These are phyloP conservation scores for Sympetrum striolatum DNA, from an alignment of 2,888 invertebrate species.

Conservation along the genomic window DNA sequence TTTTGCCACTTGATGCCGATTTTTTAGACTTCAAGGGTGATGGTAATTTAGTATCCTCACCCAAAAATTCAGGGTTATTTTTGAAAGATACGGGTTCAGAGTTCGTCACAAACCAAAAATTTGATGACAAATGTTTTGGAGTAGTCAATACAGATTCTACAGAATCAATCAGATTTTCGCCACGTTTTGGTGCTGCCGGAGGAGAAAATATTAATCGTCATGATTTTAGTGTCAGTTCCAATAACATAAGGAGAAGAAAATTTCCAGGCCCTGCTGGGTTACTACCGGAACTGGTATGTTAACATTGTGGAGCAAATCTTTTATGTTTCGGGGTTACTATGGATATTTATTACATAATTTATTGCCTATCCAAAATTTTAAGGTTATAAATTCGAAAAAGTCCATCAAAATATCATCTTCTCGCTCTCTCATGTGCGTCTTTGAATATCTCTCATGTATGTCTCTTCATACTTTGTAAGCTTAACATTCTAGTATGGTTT, in stretches of 20 bases:
- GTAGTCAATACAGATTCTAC: background rate
- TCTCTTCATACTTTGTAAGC: too few relatives aligned
- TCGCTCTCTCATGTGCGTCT: too few relatives aligned
- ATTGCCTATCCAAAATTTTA: too few relatives aligned
- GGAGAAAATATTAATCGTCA: background rate
- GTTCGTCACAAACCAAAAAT: background rate
- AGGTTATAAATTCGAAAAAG: too few relatives aligned
- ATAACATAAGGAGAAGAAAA: background rate
- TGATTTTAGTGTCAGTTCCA: background rate
- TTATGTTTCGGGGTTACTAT: too few relatives aligned
- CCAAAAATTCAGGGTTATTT: conserved; percentile 7
- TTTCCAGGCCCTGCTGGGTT: conserved; percentile 42
- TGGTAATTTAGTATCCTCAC: background rate
- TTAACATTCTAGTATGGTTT: too few relatives aligned
- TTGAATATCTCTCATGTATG: too few relatives aligned
- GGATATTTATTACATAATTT: too few relatives aligned
- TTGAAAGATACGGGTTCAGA: conserved; percentile 2
- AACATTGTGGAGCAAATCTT: background rate
- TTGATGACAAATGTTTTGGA: background rate
- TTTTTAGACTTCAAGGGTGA: background rate
- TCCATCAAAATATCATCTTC: too few relatives aligned
- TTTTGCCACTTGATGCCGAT: background rate
- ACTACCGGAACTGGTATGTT: conserved; percentile 29
- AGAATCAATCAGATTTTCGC: background rate
- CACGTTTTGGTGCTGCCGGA: background rate